Evolutionary conservation across 2,797 vertebrate species (phyloP).

Genomic region (Notolepis coatsorum): DNA sequence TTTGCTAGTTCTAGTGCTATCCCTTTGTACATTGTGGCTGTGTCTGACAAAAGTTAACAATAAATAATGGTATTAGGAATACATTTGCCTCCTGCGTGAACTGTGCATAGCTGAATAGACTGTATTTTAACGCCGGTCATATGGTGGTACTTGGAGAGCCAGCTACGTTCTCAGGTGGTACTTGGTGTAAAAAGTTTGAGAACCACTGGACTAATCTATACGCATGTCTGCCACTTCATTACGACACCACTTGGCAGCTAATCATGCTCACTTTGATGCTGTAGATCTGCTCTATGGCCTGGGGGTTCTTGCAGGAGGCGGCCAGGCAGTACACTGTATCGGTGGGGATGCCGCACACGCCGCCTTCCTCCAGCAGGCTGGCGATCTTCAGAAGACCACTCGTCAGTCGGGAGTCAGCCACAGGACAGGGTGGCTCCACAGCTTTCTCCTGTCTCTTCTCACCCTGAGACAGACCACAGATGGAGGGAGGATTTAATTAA

Average conservation of each 20-base stretch:
- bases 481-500: not conserved
- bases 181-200: no score
- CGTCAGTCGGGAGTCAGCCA: conserved; percentile 79
- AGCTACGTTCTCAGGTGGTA: no score
- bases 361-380: conserved; percentile 77
- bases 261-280: conserved; percentile 82
- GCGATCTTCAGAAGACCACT: conserved; percentile 84
- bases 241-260: not conserved
- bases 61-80: no score
- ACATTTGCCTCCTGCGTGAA: no score
- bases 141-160: no score
- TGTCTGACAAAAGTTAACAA: no score
- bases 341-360: conserved; percentile 88
- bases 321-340: conserved; percentile 91
- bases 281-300: conserved; percentile 87
- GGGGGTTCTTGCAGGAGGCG: conserved; percentile 89
- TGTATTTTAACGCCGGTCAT: no score
- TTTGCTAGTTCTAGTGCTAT: no score
- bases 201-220: no score
- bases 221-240: not conserved
- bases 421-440: conserved; percentile 68
- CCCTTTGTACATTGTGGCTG: no score
- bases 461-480: conserved; percentile 46
- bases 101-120: no score
- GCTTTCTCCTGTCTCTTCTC: conserved; percentile 48